Conservation (phyloP, 2,888 invertebrate genomes). For the Scrobipalpa atriplicella region DNA sequence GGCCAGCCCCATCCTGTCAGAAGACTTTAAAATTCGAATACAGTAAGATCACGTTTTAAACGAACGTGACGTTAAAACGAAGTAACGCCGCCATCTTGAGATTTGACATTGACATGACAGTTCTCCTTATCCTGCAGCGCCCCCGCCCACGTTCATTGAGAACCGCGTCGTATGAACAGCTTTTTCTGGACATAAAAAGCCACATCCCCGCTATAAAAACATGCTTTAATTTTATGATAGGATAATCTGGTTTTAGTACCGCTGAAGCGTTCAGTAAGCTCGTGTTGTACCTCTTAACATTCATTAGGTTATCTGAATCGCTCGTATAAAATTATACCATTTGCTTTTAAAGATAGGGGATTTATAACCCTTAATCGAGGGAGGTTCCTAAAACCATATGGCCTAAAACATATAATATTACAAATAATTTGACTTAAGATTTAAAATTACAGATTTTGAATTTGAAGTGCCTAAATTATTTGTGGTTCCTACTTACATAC, state of each 20-base stretch:
- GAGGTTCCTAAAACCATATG: no score
- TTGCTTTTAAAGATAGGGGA: background rate
- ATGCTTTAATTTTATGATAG: background rate
- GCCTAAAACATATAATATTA: no score
- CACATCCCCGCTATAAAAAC: conserved; percentile 13
- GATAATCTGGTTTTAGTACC: background rate
- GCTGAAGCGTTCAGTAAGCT: background rate
- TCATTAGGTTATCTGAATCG: background rate
- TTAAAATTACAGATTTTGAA: no score
- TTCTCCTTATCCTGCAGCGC: no score
- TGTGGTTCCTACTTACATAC: no score
- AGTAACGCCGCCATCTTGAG: background rate
- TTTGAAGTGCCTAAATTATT: no score
- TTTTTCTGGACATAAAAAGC: background rate
- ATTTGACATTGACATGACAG: background rate
- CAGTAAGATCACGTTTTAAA: background rate
- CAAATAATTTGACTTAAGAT: no score
- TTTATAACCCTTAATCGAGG: no score
- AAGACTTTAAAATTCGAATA: conserved; percentile 24
- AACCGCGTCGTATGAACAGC: background rate
- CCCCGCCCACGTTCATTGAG: no score
- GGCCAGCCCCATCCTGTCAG: conserved; percentile 34
- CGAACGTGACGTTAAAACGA: background rate
- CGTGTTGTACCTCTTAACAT: background rate
- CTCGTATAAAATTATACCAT: background rate